Conservation (phyloP, 2,113 vertebrate genomes). For the Siniperca chuatsi region DNA sequence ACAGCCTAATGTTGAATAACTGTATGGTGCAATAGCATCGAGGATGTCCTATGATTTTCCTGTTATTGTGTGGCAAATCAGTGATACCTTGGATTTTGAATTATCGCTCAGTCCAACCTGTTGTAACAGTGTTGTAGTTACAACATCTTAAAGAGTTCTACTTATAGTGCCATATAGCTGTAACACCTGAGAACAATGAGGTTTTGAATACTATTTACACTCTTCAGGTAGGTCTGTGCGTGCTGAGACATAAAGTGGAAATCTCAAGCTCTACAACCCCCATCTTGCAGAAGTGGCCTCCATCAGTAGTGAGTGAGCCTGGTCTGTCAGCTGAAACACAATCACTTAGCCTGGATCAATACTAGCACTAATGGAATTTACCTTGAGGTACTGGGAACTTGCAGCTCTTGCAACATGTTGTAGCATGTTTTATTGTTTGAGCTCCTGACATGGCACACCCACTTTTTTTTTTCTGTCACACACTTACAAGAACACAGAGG, state of each 20-base stretch:
- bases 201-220: background rate
- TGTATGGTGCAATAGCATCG: conserved; percentile 9
- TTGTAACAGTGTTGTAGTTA: background rate
- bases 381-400: conserved; percentile 67
- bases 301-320: conserved; percentile 36
- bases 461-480: conserved; percentile 48
- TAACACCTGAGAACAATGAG: background rate
- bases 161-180: background rate
- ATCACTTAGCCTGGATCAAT: conserved; percentile 67
- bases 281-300: conserved; percentile 40
- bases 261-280: background rate
- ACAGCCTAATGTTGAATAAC: conserved; percentile 21
- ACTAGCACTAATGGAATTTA: conserved; percentile 78
- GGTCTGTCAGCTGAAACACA: conserved; percentile 60
- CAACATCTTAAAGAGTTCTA: background rate
- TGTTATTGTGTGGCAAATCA: conserved; percentile 12
- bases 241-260: background rate
- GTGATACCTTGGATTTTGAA: background rate
- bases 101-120: background rate
- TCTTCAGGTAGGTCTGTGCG: background rate
- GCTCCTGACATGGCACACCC: conserved; percentile 69
- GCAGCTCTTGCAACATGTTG: conserved; percentile 78
- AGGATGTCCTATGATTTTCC: background rate
- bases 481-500: conserved; percentile 64
- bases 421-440: conserved; percentile 80